Conservation (phyloP, 2,888 invertebrate genomes). For the Hyposoter didymator region DNA sequence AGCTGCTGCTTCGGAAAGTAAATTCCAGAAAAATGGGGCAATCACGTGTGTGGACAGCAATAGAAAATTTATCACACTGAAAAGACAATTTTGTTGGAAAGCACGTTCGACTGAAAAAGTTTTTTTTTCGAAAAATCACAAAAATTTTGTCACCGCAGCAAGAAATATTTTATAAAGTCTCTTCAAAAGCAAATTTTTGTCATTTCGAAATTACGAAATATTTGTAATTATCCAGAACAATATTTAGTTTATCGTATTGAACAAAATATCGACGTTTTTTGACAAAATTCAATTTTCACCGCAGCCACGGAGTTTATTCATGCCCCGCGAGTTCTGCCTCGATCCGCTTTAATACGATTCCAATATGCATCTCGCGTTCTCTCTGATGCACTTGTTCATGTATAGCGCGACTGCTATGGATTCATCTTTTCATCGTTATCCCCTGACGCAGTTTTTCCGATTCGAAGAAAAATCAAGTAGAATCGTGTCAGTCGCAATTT, state of each 20-base stretch:
- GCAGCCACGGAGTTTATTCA: neutral
- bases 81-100: too few species aligned
- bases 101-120: too few species aligned
- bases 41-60: neutral
- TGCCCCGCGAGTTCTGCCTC: neutral
- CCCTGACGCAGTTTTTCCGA: neutral
- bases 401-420: constrained; percentile 6
- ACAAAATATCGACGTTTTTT: too few species aligned
- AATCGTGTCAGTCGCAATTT: neutral
- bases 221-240: too few species aligned
- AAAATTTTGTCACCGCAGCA: too few species aligned
- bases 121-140: too few species aligned
- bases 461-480: neutral
- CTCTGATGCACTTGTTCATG: neutral
- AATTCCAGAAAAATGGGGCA: neutral
- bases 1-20: neutral
- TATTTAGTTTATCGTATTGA: too few species aligned
- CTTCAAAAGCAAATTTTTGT: too few species aligned
- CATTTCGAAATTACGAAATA: too few species aligned
- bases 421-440: constrained; percentile 65
- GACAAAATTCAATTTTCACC: too few species aligned
- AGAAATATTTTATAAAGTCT: too few species aligned
- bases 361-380: constrained; percentile 22
- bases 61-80: too few species aligned
- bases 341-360: constrained; percentile 22